Conservation (phyloP, 37 sponge, comb jelly and placozoan genomes). For the Bolinopsis microptera region DNA sequence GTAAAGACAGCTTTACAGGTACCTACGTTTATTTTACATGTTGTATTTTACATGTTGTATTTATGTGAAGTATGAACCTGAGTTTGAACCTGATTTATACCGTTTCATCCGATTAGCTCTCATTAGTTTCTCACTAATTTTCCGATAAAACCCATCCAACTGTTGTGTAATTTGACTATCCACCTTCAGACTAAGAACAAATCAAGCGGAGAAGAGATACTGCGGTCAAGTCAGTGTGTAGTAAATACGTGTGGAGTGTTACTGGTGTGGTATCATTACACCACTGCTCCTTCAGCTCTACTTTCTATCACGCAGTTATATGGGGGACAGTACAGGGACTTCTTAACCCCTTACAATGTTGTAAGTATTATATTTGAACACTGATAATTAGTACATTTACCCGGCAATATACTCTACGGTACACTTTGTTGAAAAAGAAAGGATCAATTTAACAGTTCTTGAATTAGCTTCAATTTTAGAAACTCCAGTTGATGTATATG, state of each 20-base stretch:
- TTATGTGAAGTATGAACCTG: no score
- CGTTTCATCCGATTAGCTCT: no score
- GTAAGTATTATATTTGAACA: background rate
- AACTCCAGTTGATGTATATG: no score
- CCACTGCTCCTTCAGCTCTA: conserved; percentile 15
- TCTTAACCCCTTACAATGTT: conserved; percentile 49
- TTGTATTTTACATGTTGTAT: no score
- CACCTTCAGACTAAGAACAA: background rate
- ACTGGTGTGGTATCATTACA: conserved; percentile 44
- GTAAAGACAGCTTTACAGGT: conserved; percentile 62
- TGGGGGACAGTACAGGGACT: conserved; percentile 60
- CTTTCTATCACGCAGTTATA: conserved; percentile 33
- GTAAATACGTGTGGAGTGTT: conserved; percentile 65
- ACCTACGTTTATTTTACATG: background rate
- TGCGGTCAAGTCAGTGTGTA: background rate
- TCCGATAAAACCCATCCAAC: no score
- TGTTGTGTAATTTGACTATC: background rate
- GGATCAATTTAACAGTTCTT: no score
- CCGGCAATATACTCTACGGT: background rate
- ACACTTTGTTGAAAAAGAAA: no score
- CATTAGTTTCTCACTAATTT: no score
- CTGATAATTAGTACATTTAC: background rate
- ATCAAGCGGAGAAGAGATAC: background rate
- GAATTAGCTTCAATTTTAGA: no score
- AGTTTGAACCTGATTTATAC: no score